phyloP scores from a whole-genome alignment of 2,888 invertebrate species.

The Tetragnatha montana region DNA sequence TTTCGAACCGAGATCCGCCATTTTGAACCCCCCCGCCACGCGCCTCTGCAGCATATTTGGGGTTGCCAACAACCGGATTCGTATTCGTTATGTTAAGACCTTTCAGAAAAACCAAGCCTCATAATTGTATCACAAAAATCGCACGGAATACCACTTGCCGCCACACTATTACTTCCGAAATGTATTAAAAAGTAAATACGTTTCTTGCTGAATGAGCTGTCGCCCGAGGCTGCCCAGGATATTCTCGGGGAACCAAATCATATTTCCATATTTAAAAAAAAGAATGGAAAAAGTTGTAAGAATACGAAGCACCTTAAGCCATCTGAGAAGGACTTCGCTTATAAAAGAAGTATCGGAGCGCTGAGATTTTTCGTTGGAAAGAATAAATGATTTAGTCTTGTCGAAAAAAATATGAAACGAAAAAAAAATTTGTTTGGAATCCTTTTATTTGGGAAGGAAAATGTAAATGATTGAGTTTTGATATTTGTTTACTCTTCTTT shows the following conservation, averaged over 20 bases:
- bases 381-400: slow-evolving; percentile 51
- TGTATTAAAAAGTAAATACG: slow-evolving; percentile 66
- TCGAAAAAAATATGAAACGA: slow-evolving; percentile 12
- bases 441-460: background rate
- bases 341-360: slow-evolving; percentile 50
- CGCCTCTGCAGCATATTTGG: no score
- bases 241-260: slow-evolving; percentile 55
- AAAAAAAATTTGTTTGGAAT: slow-evolving; percentile 7
- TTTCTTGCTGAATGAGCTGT: slow-evolving; percentile 57
- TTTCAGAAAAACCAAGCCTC: no score
- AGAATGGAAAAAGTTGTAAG: slow-evolving; percentile 49
- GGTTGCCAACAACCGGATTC: no score
- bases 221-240: slow-evolving; percentile 32
- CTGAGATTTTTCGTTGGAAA: slow-evolving; percentile 49
- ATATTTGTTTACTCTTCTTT: slow-evolving; percentile 1
- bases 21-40: no score
- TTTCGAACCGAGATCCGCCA: no score
- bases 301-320: slow-evolving; percentile 64
- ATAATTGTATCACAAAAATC: no score
- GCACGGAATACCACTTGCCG: no score
- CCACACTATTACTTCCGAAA: slow-evolving; percentile 67
- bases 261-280: slow-evolving; percentile 65
- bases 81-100: no score
- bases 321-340: slow-evolving; percentile 28
- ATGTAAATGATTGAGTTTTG: slow-evolving; percentile 26